Conservation (phyloP, 2,113 vertebrate species). For the Indicator maculatus region DNA sequence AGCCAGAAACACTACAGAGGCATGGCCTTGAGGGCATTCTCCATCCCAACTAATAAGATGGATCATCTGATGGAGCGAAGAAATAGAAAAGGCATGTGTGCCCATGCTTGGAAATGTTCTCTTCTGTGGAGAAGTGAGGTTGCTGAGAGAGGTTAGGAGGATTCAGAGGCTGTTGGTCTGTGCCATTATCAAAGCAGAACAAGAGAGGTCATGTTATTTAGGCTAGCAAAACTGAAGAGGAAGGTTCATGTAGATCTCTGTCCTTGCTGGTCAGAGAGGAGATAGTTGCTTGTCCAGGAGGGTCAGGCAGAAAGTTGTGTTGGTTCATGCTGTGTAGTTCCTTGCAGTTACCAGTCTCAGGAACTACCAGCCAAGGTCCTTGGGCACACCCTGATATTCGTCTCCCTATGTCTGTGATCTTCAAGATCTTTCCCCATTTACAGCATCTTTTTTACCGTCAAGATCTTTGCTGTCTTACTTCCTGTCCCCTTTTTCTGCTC, state of each 20-base stretch:
- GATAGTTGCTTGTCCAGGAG: not conserved
- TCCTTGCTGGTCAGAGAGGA: not conserved
- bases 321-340: not conserved
- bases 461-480: not conserved
- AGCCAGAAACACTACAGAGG: not conserved
- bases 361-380: not conserved
- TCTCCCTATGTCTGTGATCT: not conserved
- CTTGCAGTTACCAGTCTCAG: not conserved
- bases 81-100: not conserved
- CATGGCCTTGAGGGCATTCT: not conserved
- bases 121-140: not conserved
- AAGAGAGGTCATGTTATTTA: not conserved
- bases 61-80: not conserved
- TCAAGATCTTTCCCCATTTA: not conserved
- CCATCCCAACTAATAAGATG: not conserved
- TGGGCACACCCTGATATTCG: not conserved
- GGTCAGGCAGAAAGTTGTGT: not conserved
- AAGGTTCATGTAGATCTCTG: not conserved
- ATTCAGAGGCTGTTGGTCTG: not conserved
- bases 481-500: not conserved
- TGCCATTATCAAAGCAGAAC: not conserved
- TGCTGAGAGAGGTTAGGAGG: not conserved
- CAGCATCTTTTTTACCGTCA: not conserved
- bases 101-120: not conserved
- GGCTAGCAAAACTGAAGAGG: not conserved